A percentile compares a stretch with the other conserved stretches of the same genome.
Conservation (phyloP, 2,888 invertebrate species). For the Melinaea marsaeus region DNA sequence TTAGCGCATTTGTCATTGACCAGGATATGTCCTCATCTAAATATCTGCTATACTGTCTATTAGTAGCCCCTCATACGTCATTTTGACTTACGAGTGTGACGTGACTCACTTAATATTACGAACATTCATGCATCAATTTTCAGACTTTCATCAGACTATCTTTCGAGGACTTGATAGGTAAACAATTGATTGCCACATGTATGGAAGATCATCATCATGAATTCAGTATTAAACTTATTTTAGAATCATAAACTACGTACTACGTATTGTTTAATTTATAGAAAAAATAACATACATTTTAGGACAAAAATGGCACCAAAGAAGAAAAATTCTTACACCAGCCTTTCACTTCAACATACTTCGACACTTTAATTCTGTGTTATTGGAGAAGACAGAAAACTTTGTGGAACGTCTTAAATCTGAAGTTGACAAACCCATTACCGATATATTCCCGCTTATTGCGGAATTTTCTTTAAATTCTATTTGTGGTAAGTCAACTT, state of each 20-base stretch:
- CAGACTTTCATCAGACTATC: too few relatives aligned
- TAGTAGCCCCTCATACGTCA: too few relatives aligned
- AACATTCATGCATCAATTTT: too few relatives aligned
- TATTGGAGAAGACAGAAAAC: constrained; percentile 58
- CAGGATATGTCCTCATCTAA: too few relatives aligned
- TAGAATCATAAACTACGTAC: not conserved
- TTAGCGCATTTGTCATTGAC: too few relatives aligned
- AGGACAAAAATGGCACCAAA: constrained; percentile 78
- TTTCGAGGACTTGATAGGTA: too few relatives aligned
- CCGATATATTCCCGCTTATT: constrained; percentile 74
- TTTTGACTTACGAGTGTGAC: too few relatives aligned
- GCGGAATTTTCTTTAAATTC: constrained; percentile 78
- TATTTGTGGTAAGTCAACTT: constrained; percentile 79
- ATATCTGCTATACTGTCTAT: too few relatives aligned
- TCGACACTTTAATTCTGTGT: constrained; percentile 50
- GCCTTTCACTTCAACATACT: constrained; percentile 81
- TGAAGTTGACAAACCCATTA: constrained; percentile 17
- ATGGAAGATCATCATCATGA: too few relatives aligned
- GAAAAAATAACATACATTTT: constrained; percentile 10
- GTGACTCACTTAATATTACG: too few relatives aligned
- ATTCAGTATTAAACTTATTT: too few relatives aligned
- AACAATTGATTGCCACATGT: too few relatives aligned
- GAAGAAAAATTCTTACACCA: constrained; percentile 81
- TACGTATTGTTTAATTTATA: not conserved
- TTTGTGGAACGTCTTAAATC: constrained; percentile 30